phyloP scores from a whole-genome alignment of 2,888 invertebrate species.

The Nemotelus nigrinus region DNA sequence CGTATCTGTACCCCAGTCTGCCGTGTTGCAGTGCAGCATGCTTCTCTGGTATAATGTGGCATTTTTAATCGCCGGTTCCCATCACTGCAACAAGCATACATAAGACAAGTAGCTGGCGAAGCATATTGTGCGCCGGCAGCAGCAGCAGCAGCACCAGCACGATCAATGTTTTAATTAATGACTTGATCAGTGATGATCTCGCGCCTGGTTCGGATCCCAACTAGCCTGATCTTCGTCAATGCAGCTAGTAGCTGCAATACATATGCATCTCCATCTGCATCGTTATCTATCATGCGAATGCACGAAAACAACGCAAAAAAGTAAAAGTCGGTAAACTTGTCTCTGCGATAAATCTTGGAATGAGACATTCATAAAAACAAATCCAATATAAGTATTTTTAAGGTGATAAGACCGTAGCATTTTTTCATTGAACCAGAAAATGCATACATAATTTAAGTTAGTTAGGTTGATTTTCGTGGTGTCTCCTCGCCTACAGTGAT shows the following conservation, averaged over 20 bases:
- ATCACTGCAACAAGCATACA: constrained; percentile 24
- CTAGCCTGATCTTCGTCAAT: not conserved
- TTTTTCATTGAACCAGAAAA: not conserved
- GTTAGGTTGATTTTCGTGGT: not conserved
- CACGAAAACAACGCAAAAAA: not conserved
- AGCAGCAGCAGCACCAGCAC: constrained; percentile 4
- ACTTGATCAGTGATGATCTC: constrained; percentile 38
- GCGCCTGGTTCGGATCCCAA: not conserved
- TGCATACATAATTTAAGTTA: constrained; percentile 11
- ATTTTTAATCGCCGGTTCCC: constrained; percentile 27
- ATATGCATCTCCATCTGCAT: not conserved
- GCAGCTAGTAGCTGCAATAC: not conserved
- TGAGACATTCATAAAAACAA: not conserved
- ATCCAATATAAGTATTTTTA: constrained; percentile 16
- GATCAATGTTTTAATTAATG: constrained; percentile 42
- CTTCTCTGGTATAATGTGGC: not conserved
- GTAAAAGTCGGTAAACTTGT: not conserved
- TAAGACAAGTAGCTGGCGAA: constrained; percentile 31
- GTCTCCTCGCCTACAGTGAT: constrained; percentile 8
- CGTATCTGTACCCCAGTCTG: not conserved
- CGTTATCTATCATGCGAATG: not conserved
- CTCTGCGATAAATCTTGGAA: constrained; percentile 17
- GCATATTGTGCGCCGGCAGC: constrained; percentile 18
- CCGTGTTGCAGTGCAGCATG: not conserved
- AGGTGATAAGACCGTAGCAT: constrained; percentile 13